A percentile compares a stretch with the other conserved stretches of the same genome.
phyloP scores from a whole-genome alignment of 2,888 invertebrate genomes.

The Allacma fusca region DNA sequence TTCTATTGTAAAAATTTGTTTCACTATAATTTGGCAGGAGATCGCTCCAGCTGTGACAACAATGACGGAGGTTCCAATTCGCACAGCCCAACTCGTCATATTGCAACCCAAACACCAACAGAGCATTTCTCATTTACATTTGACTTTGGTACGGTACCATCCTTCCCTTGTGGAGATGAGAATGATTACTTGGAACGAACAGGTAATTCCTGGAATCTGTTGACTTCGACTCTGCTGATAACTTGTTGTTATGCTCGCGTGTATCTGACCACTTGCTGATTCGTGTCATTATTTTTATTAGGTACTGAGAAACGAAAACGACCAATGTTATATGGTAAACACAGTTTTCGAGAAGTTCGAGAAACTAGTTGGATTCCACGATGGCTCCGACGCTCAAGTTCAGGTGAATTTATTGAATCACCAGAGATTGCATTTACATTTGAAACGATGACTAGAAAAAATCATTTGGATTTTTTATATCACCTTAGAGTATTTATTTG shows the following conservation, averaged over 20 bases:
- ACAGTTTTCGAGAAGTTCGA: background rate
- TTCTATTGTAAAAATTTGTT: no score
- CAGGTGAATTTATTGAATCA: background rate
- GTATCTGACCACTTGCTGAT: no score
- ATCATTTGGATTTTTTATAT: no score
- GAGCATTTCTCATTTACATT: slow-evolving; percentile 13
- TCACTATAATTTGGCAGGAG: background rate
- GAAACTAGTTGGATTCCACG: slow-evolving; percentile 16
- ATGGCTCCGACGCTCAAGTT: background rate
- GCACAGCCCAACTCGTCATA: background rate
- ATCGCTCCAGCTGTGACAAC: background rate
- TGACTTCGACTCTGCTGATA: no score
- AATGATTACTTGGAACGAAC: background rate
- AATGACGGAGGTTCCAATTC: background rate
- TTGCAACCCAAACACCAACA: slow-evolving; percentile 13
- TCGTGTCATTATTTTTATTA: background rate
- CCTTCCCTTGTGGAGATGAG: background rate
- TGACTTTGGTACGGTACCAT: background rate
- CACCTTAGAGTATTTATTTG: no score
- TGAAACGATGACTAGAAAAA: no score
- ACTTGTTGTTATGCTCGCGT: no score
- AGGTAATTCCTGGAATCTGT: background rate
- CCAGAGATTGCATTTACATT: background rate
- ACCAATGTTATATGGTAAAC: slow-evolving; percentile 9
- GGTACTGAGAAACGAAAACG: background rate